A percentile compares a stretch with the other conserved stretches of the same genome.
phyloP scores from a whole-genome alignment of 1,140 invertebrate species.

The Rhagoletis zephyria region DNA sequence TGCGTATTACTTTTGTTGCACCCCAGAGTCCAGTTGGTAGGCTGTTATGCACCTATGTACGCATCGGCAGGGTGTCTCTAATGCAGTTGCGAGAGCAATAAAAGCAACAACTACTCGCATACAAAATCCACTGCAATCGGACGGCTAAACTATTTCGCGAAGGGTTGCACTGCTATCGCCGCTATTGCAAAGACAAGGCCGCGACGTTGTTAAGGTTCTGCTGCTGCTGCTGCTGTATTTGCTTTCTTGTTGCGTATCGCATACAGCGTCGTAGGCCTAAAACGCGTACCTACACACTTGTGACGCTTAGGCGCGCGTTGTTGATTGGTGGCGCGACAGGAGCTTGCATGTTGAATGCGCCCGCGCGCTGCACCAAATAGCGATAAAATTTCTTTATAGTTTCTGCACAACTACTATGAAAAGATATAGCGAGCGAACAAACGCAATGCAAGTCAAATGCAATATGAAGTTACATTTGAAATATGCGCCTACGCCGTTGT shows the following conservation, averaged over 20 bases:
- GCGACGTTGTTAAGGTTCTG: slow-evolving; percentile 21
- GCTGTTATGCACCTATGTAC: background rate
- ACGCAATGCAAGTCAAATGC: background rate
- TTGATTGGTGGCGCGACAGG: slow-evolving; percentile 43
- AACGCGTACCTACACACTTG: background rate
- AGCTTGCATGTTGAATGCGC: background rate
- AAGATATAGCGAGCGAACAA: background rate
- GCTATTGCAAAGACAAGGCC: background rate
- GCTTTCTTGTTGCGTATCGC: background rate
- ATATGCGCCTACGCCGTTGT: slow-evolving; percentile 10
- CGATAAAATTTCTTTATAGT: slow-evolving; percentile 32
- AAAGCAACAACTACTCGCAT: background rate
- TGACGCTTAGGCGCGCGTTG: background rate
- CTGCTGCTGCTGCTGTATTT: background rate
- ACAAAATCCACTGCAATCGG: background rate
- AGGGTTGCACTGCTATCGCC: slow-evolving; percentile 13
- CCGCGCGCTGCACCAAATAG: slow-evolving; percentile 29
- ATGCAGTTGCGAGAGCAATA: no score
- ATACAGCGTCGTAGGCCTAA: background rate
- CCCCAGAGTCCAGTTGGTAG: background rate
- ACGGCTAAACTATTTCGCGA: slow-evolving; percentile 4
- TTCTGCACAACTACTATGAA: background rate
- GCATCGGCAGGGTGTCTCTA: background rate
- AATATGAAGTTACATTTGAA: background rate
- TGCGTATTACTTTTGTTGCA: background rate